phyloP scores from a whole-genome alignment of 2,113 vertebrate genomes.

The Chaetops frenatus region DNA sequence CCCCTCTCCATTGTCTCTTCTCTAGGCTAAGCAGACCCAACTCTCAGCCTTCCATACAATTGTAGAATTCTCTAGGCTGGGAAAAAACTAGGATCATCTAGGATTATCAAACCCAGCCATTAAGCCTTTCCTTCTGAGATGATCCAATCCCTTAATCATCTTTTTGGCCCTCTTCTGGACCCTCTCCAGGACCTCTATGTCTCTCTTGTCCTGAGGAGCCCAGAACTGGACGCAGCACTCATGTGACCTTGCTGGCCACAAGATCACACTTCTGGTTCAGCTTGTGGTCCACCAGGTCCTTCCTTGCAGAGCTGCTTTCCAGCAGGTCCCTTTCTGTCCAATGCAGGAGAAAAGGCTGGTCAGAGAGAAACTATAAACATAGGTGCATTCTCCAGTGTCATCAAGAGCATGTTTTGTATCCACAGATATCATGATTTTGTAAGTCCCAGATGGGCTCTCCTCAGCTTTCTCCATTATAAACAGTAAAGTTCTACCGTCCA shows the following conservation, averaged over 20 bases:
- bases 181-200: background rate
- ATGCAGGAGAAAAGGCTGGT: background rate
- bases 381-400: background rate
- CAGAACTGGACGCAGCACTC: background rate
- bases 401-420: background rate
- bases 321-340: background rate
- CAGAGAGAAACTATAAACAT: background rate
- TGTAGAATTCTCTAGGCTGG: background rate
- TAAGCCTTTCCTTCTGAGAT: background rate
- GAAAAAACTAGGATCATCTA: background rate
- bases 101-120: background rate
- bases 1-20: background rate
- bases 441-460: background rate
- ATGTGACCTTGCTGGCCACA: background rate
- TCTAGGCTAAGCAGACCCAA: background rate
- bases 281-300: background rate
- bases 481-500: background rate
- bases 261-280: background rate
- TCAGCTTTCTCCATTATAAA: background rate
- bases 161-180: background rate
- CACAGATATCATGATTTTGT: background rate
- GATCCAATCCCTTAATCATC: background rate
- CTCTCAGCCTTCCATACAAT: background rate
- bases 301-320: background rate
- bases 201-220: background rate